Evolutionary conservation across 1,140 invertebrate species (phyloP).

Genomic region (Sycobia sp.): DNA sequence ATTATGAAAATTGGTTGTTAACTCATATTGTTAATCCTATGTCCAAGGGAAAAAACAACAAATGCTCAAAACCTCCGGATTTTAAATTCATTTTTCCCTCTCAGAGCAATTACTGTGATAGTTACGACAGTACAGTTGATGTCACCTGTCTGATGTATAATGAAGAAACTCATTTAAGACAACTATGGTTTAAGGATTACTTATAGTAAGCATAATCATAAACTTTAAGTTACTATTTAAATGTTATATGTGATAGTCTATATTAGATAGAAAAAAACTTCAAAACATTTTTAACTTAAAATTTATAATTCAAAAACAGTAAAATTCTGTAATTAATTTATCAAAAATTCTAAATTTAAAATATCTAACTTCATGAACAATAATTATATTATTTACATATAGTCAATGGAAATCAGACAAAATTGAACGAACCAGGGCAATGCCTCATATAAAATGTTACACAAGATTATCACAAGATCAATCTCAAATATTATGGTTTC

Average conservation of each 20-base stretch:
- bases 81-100: conserved; percentile 73
- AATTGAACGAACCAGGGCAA: conserved; percentile 72
- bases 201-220: no score
- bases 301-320: no score
- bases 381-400: conserved; percentile 48
- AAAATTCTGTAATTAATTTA: no score
- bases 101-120: conserved; percentile 77
- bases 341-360: no score
- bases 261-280: no score
- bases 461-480: conserved; percentile 73
- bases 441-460: conserved; percentile 95
- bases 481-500: conserved; percentile 75
- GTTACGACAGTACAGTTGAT: no score
- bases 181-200: conserved; percentile 80
- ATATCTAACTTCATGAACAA: background rate
- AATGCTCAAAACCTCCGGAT: conserved; percentile 53
- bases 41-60: conserved; percentile 56
- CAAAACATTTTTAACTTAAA: no score
- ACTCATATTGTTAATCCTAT: conserved; percentile 70
- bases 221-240: no score
- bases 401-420: conserved; percentile 83
- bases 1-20: conserved; percentile 71
- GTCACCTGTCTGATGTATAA: no score
- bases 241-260: no score
- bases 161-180: no score